phyloP scores from a whole-genome alignment of 1,140 invertebrate species.

The Drosophila persimilis region DNA sequence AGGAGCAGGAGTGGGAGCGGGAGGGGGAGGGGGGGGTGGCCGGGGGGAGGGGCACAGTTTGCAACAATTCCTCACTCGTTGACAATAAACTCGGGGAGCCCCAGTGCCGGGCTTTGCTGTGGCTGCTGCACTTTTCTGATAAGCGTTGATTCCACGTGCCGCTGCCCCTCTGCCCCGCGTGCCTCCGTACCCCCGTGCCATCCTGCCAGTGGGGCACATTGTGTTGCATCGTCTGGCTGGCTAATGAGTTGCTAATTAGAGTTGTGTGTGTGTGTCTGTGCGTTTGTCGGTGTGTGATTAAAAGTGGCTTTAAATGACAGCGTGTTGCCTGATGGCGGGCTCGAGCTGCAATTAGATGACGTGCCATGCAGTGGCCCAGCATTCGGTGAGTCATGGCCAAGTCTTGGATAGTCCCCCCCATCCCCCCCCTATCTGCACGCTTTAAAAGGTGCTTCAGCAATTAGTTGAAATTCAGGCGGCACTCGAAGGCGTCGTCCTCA shows the following conservation, averaged over 20 bases:
- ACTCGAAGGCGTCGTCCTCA: conserved; percentile 17
- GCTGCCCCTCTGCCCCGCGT: background rate
- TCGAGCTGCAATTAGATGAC: conserved; percentile 42
- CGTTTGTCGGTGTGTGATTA: conserved; percentile 23
- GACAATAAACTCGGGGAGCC: conserved; percentile 47
- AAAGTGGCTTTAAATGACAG: conserved; percentile 66
- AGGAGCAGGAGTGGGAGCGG: too few species aligned
- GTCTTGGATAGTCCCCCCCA: background rate
- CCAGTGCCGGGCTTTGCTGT: conserved; percentile 1
- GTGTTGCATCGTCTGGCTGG: conserved; percentile 57
- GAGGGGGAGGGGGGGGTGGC: background rate
- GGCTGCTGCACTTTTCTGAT: conserved; percentile 63
- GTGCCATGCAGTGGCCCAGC: background rate
- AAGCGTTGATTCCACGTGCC: conserved; percentile 60
- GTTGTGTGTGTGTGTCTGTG: conserved; percentile 38
- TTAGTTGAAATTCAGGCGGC: background rate
- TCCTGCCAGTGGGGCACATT: conserved; percentile 36
- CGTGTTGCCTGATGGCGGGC: conserved; percentile 38
- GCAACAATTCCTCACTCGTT: conserved; percentile 34
- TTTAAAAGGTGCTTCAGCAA: background rate
- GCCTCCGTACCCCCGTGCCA: too few species aligned
- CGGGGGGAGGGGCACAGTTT: background rate
- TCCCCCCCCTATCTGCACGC: background rate
- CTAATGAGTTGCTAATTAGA: conserved; percentile 77
- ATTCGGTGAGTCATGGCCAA: conserved; percentile 13